Conservation (phyloP, 2,797 vertebrate species). For the Erethizon dorsatum region DNA sequence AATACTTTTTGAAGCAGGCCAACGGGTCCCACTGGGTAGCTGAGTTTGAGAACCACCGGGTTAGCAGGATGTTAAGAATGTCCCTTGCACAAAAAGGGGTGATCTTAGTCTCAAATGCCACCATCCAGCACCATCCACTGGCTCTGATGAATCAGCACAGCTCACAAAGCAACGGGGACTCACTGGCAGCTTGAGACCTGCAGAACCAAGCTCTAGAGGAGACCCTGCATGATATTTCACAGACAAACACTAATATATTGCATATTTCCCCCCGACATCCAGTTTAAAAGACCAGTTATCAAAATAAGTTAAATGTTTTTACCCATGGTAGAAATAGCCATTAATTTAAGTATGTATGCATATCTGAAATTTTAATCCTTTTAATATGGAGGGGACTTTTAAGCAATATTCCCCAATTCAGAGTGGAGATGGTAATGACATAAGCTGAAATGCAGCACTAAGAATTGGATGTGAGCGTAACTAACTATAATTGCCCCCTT, state of each 20-base stretch:
- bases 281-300: background rate
- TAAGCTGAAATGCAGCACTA: background rate
- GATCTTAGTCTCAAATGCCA: background rate
- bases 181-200: background rate
- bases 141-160: fast-evolving
- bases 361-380: background rate
- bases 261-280: background rate
- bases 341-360: background rate
- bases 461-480: background rate
- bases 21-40: background rate
- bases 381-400: background rate
- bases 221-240: background rate
- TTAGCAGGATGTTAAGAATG: fast-evolving
- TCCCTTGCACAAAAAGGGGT: fast-evolving
- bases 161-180: background rate
- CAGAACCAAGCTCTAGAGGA: background rate
- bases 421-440: background rate
- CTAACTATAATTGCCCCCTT: background rate
- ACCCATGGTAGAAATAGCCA: background rate
- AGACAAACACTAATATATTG: background rate
- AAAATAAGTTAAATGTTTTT: background rate
- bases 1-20: background rate
- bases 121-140: fast-evolving
- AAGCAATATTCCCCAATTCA: background rate
- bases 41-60: too few species aligned